Evolutionary conservation across 2,888 invertebrate species (phyloP).

Genomic region (Lucinisca nassula): DNA sequence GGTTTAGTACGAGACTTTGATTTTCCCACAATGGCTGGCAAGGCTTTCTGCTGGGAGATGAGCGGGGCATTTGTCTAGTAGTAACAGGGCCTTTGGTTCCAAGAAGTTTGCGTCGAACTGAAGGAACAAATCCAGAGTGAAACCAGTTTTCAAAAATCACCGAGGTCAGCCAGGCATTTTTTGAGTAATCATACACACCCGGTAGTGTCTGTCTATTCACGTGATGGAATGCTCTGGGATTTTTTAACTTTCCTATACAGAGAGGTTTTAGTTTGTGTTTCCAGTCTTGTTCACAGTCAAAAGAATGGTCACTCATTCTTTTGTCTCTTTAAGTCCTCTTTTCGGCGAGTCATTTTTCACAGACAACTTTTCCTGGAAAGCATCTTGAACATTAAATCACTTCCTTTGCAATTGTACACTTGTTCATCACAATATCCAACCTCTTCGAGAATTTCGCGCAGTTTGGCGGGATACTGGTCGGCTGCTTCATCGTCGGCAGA

Average conservation of each 20-base stretch:
- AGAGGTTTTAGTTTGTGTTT: slow-evolving; percentile 56
- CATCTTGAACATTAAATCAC: too few relatives aligned
- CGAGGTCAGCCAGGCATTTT: slow-evolving; percentile 51
- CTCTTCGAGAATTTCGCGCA: background rate
- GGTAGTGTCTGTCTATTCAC: slow-evolving; percentile 31
- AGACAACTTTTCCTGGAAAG: slow-evolving; percentile 61
- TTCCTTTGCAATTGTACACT: slow-evolving; percentile 14
- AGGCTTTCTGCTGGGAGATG: background rate
- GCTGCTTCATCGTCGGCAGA: slow-evolving; percentile 25
- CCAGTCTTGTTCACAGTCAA: slow-evolving; percentile 49
- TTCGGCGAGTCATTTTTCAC: slow-evolving; percentile 8
- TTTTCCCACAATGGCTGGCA: background rate
- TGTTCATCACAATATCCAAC: background rate
- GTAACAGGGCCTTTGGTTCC: slow-evolving; percentile 15
- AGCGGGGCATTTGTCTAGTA: slow-evolving; percentile 32
- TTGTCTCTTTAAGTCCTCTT: slow-evolving; percentile 37
- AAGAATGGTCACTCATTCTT: slow-evolving; percentile 41
- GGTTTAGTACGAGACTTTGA: background rate
- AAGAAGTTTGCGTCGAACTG: background rate
- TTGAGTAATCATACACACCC: background rate
- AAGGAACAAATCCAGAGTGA: slow-evolving; percentile 21
- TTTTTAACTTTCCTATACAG: slow-evolving; percentile 41
- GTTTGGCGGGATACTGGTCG: background rate
- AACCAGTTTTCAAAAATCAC: slow-evolving; percentile 33
- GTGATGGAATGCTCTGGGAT: slow-evolving; percentile 28